Evolutionary conservation across 2,113 vertebrate genomes (phyloP).

Genomic region (Calyptommatus sinebrachiatus): DNA sequence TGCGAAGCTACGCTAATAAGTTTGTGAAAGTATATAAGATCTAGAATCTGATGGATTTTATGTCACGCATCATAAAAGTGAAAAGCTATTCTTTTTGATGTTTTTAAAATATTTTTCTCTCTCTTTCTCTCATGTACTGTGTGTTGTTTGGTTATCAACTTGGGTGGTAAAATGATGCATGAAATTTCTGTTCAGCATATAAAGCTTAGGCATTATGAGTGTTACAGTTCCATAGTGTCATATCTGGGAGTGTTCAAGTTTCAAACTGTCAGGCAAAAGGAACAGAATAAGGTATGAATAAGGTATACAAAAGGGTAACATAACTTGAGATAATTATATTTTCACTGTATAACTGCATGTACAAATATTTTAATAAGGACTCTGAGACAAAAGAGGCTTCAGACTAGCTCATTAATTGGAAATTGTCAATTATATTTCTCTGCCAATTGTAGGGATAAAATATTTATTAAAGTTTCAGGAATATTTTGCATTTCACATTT

Average conservation of each 20-base stretch:
- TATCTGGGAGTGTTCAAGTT: slow-evolving; percentile 1
- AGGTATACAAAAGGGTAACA: neutral
- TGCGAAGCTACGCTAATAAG: neutral
- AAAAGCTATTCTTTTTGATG: neutral
- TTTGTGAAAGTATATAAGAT: neutral
- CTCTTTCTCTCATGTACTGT: neutral
- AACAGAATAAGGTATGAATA: slow-evolving; percentile 23
- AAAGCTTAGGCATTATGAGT: neutral
- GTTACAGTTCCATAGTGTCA: neutral
- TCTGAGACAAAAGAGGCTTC: neutral
- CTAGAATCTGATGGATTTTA: neutral
- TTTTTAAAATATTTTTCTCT: slow-evolving; percentile 19
- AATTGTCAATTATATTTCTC: too few relatives aligned
- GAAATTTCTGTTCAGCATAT: slow-evolving; percentile 12
- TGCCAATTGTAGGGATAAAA: too few relatives aligned
- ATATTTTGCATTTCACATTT: too few relatives aligned
- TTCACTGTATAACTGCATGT: neutral
- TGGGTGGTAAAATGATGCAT: neutral
- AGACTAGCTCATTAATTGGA: too few relatives aligned
- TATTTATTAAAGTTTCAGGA: too few relatives aligned
- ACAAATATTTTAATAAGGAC: neutral
- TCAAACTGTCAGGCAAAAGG: slow-evolving; percentile 14
- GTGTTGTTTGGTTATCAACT: neutral
- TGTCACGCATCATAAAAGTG: neutral
- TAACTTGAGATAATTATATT: neutral